Base-by-base conservation (phyloP, 2,113 vertebrate genomes). In the Genyomyrus donnyi region DNA sequence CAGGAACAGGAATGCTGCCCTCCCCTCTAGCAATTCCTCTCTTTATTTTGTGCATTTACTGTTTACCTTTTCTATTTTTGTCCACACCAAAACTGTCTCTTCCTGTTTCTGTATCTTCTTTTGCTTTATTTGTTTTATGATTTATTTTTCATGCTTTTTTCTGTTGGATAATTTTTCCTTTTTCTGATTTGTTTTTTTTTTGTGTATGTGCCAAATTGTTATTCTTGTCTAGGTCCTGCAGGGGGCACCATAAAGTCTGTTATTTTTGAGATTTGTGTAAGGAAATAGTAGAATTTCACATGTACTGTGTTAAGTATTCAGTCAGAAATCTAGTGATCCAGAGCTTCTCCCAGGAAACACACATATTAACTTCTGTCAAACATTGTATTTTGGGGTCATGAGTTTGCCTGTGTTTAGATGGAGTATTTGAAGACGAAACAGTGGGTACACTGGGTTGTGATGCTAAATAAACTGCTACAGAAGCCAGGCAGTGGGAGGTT, bases 201-300 rank as follows among this genome's bases (percentile, higher is more conserved):
- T 39, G 50, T 35, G 1, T 15, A 13, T 84, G 49, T 66, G 50
- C 27, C 77, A 13, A 17, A 46, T 85, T 42, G 39, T n/a, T 90
- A 17, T 24, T 85, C 7, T 80, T 80, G 11, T 27, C 11, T 42
- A 35, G 15, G 21, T 91, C 88, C 91, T 91, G 89, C 92, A 93
- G 92, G 92, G 90, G 80, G 90, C 93, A 92, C 70, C 85, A 21
- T 93, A 50, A 9, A 24, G 21, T 56, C 39, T 53, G 13, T 53
- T 24, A 5, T 24, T 62, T 88, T 56, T 48, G 83, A 24, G 5
- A 45, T 48, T 85, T 48, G 80, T 85, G 39, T 85, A 85, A 31
- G 62, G 58, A 24, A 24, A 62, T n/a, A 62, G 7, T 62, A 58
- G 21, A 24, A 9, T 21, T 83, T 83, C 77, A 83, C 6, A 83